These are phyloP conservation scores for Trissolcus brochymenae DNA, from an alignment of 2,888 invertebrate species.

Conservation along the genomic window DNA sequence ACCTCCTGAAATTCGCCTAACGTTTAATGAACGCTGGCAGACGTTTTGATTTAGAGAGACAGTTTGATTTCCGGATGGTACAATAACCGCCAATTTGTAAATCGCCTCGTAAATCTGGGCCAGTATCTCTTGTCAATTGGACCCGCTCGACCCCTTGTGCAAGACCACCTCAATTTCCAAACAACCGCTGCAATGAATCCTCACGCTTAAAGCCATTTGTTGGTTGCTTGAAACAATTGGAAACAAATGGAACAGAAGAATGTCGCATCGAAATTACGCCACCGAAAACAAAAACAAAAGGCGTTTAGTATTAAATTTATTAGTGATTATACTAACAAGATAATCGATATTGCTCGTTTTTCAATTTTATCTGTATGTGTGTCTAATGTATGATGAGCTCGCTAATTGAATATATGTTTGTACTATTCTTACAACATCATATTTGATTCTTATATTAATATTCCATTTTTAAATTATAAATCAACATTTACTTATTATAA, in stretches of 20 bases:
- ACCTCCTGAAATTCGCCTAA: slow-evolving; percentile 67
- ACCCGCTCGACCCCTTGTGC: slow-evolving; percentile 51
- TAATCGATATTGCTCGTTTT: background rate
- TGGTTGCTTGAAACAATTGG: slow-evolving; percentile 55
- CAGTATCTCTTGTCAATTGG: slow-evolving; percentile 55
- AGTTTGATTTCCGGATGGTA: slow-evolving; percentile 73
- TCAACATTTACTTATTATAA: too few relatives aligned
- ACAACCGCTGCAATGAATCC: slow-evolving; percentile 56
- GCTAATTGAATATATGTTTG: too few relatives aligned
- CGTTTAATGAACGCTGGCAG: slow-evolving; percentile 74
- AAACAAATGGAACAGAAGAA: slow-evolving; percentile 55
- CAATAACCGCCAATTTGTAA: slow-evolving; percentile 77
- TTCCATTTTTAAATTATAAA: too few relatives aligned
- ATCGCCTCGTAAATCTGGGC: slow-evolving; percentile 74
- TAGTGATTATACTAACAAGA: slow-evolving; percentile 49
- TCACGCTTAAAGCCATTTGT: slow-evolving; percentile 56
- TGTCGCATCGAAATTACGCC: slow-evolving; percentile 51
- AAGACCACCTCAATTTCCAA: slow-evolving; percentile 55
- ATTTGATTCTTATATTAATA: too few relatives aligned
- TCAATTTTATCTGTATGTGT: too few relatives aligned
- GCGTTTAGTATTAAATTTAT: slow-evolving; percentile 40
- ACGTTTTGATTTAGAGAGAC: slow-evolving; percentile 74
- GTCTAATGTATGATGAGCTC: too few relatives aligned
- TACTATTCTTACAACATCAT: too few relatives aligned
- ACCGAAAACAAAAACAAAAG: slow-evolving; percentile 41